Evolutionary conservation across 2,797 vertebrate genomes (phyloP), one percentile per base, ranked within the genome.

Genomic region (Adrianichthys oophorus): DNA sequence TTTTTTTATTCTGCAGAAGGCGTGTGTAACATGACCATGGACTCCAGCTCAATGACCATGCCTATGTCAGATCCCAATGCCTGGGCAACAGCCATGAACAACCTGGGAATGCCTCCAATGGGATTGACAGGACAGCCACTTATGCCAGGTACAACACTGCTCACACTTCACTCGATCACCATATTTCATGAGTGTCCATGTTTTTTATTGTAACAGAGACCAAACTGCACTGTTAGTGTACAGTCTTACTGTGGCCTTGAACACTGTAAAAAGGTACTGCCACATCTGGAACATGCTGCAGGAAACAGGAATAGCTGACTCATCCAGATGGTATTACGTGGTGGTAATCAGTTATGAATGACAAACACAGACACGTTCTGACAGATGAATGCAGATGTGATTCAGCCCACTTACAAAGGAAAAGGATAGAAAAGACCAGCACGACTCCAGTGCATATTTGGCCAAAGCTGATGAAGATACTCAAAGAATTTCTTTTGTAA

Each of bases 11-110:
- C 52, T 65, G 57, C 92, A 94, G 96, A 95, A 85, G 91, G 89
- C 62, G 90, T 91, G 70, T 91, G 93, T 78, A 94, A 89, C 90
- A 91, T 98, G 84, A 90, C 87, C 62, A 92, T 96, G 71, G 95
- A 98, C 70, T 93, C 95, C 58, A 90, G 92, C 85, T 91, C 90
- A 0, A 93, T 96, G 91, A 89, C 94, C 5, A 92, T 98, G 87
- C 94, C 95, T 59, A 93, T 98, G 91, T 95, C 96, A 0, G 95
- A 97, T 83, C 94, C 95, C 12, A 93, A 90, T 14, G 92, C 94
- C 60, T 98, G 96, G 96, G 92, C 95, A 42, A 96, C 95, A 4
- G 96, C 96, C 18, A 97, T 98, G 96, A 97, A 96, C 91, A 97
- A 97, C 82, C 92, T 98, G 52, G 94, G 95, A 55, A 97, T 98